These are phyloP conservation scores for Gymnosoma rotundatum DNA, from an alignment of 2,888 invertebrate species.

Conservation along the genomic window DNA sequence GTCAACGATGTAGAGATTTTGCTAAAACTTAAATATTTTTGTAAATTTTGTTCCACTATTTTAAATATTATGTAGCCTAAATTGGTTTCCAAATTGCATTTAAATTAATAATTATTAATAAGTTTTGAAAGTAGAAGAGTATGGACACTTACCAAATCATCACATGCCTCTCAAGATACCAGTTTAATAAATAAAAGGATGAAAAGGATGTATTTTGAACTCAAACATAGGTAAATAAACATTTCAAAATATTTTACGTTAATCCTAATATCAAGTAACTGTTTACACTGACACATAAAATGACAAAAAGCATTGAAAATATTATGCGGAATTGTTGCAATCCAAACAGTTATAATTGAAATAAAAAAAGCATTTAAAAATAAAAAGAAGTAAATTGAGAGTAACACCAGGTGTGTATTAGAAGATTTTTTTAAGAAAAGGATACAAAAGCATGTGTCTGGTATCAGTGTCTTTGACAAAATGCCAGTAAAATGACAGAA, in stretches of 20 bases:
- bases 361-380: slow-evolving; percentile 16
- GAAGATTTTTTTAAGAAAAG: slow-evolving; percentile 18
- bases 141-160: neutral
- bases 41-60: too few relatives aligned
- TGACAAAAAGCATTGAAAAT: slow-evolving; percentile 6
- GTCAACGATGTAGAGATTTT: too few relatives aligned
- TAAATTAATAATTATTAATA: neutral
- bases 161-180: slow-evolving; percentile 3
- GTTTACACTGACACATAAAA: slow-evolving; percentile 40
- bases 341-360: slow-evolving; percentile 46
- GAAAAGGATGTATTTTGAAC: too few relatives aligned
- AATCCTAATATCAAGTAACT: slow-evolving; percentile 41
- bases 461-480: slow-evolving; percentile 11
- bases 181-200: slow-evolving; percentile 41
- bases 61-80: too few relatives aligned
- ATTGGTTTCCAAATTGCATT: neutral
- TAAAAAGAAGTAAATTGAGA: slow-evolving; percentile 61
- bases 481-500: slow-evolving; percentile 65
- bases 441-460: slow-evolving; percentile 28
- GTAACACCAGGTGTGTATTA: slow-evolving; percentile 57
- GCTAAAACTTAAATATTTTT: too few relatives aligned
- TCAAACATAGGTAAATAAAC: slow-evolving; percentile 3
- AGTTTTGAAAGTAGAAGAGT: neutral
- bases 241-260: slow-evolving; percentile 30
- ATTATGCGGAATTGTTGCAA: slow-evolving; percentile 1